Base-by-base conservation (phyloP, 2,888 invertebrate species). In the Eupithecia exiguata region DNA sequence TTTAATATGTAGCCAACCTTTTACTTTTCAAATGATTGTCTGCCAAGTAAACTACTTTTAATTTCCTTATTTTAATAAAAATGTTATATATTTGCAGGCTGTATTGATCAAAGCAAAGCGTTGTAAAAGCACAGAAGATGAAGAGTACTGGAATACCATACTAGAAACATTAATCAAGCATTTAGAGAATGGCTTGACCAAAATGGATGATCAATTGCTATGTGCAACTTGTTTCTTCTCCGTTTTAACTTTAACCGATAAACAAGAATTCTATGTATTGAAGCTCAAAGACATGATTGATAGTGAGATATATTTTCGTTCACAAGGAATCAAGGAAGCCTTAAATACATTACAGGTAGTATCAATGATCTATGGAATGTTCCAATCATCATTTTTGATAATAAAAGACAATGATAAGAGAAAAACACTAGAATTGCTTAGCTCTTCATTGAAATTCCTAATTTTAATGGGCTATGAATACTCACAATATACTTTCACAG, bases 401-500 rank as follows among this genome's bases (percentile, higher is more conserved):
- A 82, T 85, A 61, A 80, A 80, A 66, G 67, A 43, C 16, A 73
- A 70, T 7, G 74, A 81, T 62, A 74, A 83, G 69, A 36, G 74
- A 35, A 78, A 74, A 74, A 62, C 88, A 53, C 53, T 69, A 25
- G 69, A 76, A 40, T 74, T 90, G 80, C 80, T 94, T 77, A 77
- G 83, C 74, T 74, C 77, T 69, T 78, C 86, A 76, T 82, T 94
- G 87, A 74, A 87, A 82, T 79, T 91, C 82, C 78, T 90, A 79
- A 76, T 87, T 76, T 21, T 82, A 66, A 84, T 91, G 91, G 88
- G 93, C 84, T 91, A 92, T 92, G 86, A 91, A 76, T 96, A 96
- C 80, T 94, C 95, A n/a, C 90, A 89, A 81, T 90, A 92, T 78
- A 95, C 95, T 76, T 95, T 93, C 77, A 88, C 95, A 67, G 89